Conservation (phyloP, 2,113 vertebrate species). For the Phainopepla nitens region DNA sequence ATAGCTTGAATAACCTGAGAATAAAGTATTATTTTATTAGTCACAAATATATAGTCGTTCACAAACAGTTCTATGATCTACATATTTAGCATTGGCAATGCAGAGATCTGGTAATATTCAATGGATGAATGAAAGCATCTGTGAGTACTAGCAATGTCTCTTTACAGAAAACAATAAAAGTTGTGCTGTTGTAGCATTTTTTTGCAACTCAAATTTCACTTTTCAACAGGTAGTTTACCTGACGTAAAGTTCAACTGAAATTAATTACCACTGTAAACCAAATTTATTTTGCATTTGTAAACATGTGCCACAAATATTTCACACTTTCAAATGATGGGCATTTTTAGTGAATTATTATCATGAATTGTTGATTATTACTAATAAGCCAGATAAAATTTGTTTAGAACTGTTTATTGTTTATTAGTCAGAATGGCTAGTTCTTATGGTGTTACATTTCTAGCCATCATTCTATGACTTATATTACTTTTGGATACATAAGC, state of each 20-base stretch:
- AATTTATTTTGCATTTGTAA: constrained; percentile 2
- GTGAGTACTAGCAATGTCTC: neutral
- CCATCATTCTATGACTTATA: neutral
- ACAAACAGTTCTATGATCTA: neutral
- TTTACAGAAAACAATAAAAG: neutral
- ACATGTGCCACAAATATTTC: constrained; percentile 4
- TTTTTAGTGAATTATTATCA: neutral
- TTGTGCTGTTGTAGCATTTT: neutral
- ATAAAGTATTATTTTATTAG: neutral
- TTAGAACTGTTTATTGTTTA: neutral
- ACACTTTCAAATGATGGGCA: neutral
- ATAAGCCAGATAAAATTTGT: neutral
- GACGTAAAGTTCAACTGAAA: constrained; percentile 9
- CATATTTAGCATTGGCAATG: neutral
- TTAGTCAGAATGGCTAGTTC: neutral
- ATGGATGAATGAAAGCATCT: neutral
- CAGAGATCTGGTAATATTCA: neutral
- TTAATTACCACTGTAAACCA: neutral
- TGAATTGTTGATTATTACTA: neutral
- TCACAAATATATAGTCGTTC: neutral
- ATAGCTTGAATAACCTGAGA: neutral
- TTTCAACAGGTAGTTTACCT: neutral
- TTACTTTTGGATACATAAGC: neutral
- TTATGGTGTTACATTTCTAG: neutral
- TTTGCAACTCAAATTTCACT: constrained; percentile 20